Percentiles rank a stretch among this genome's conserved stretches.
Evolutionary conservation across 2,888 invertebrate species (phyloP).

Genomic region (Dryomyza anilis): DNA sequence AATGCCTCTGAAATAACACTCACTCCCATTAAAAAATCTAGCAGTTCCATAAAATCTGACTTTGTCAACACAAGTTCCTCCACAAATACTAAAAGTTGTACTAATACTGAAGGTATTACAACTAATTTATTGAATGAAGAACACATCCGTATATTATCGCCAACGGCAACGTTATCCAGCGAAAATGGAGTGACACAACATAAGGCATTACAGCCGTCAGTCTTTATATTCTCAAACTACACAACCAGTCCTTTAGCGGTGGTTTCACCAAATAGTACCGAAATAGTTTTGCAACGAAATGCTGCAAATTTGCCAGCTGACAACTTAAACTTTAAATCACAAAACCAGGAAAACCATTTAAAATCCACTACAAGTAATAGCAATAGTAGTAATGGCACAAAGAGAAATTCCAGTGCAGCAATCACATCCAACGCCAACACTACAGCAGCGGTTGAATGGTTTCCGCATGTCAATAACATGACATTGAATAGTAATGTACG

Average conservation of each 20-base stretch:
- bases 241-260: constrained; percentile 46
- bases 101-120: neutral
- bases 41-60: constrained; percentile 20
- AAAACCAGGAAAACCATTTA: constrained; percentile 52
- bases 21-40: constrained; percentile 20
- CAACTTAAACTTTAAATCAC: constrained; percentile 37
- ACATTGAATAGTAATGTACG: constrained; percentile 30
- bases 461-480: constrained; percentile 44
- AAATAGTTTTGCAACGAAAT: constrained; percentile 26
- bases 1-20: constrained; percentile 22
- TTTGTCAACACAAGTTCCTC: constrained; percentile 21
- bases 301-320: constrained; percentile 23
- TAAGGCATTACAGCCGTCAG: constrained; percentile 56
- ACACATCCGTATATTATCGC: neutral
- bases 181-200: constrained; percentile 39
- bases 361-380: constrained; percentile 20
- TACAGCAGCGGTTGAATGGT: constrained; percentile 34
- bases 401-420: constrained; percentile 25
- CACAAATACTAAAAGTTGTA: constrained; percentile 21
- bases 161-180: constrained; percentile 4
- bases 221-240: constrained; percentile 58
- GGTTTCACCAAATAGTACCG: constrained; percentile 20
- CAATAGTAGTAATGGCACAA: constrained; percentile 22
- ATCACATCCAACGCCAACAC: no score
- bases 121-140: constrained; percentile 7